Evolutionary conservation across 2,113 vertebrate genomes (phyloP), one percentile per base, ranked within the genome.

Genomic region (Pollachius pollachius): DNA sequence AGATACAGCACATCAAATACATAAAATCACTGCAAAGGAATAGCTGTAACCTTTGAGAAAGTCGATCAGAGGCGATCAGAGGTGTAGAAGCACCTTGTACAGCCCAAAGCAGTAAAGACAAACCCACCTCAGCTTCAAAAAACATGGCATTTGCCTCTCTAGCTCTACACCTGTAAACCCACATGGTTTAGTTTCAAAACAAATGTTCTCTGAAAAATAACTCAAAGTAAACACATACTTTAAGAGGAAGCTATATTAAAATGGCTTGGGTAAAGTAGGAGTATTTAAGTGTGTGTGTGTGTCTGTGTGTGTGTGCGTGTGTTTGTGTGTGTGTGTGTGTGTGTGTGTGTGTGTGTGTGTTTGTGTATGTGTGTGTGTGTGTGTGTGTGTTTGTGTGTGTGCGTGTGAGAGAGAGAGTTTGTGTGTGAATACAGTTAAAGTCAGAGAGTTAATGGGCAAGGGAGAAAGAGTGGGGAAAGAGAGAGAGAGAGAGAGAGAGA

Each of bases 121-220:
- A 90, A 84, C 89, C 87, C 86, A 90, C 86, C 88, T 88, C 87
- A 85, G 87, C 85, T 87, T 90, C 84, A 90, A 88, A 48, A 90
- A 85, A 90, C 84, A 85, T 88, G 88, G 88, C 88, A 90, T 90
- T 88, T 90, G 86, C 78, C 89, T 90, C 81, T 83, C 75, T 77
- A 77, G 80, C 81, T 75, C 74, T 88, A 83, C 85, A 89, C 87
- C 87, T 88, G 82, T 79, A 85, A 88, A 87, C 87, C 89, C 86
- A 88, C 88, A 90, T 76, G 76, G 79, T 75, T 82, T 61, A 81
- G 76, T 80, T 82, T 74, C 81, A 81, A 62, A 25, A 48, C 21
- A 16, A 21, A 21, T 62, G 13, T 21, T 25, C 60, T 16, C 21
- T 15, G 13, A 27, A 62, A 62, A 62, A 62, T 21, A 62, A 25